Percentiles rank a stretch among this genome's conserved stretches.
phyloP scores from a whole-genome alignment of 2,113 vertebrate species.

The Rhodinocichla rosea region DNA sequence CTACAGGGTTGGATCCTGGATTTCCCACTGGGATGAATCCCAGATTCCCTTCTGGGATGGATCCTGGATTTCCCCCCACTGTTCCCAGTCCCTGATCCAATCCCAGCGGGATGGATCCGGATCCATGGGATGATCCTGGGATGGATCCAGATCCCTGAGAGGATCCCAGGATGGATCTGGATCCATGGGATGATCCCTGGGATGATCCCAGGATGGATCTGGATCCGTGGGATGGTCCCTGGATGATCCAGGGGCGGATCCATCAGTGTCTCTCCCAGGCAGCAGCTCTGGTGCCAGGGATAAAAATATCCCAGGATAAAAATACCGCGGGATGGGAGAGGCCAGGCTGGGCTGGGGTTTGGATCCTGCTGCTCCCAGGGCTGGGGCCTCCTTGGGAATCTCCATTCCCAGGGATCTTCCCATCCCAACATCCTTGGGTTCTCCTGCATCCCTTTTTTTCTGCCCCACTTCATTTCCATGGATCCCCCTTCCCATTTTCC shows the following conservation, averaged over 20 bases:
- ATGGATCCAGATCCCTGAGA: too few species aligned
- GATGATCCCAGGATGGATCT: background rate
- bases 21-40: background rate
- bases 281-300: background rate
- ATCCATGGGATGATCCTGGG: rapidly evolving
- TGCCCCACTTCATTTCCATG: background rate
- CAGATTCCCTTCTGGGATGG: background rate
- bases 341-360: background rate
- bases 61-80: background rate
- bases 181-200: background rate
- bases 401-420: background rate
- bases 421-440: background rate
- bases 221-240: background rate
- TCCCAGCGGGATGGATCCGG: rapidly evolving
- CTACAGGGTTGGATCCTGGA: rapidly evolving
- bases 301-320: background rate
- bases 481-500: background rate
- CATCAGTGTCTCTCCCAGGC: background rate
- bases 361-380: background rate
- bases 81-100: background rate
- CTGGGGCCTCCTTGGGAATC: background rate
- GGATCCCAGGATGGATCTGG: rapidly evolving
- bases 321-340: background rate
- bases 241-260: background rate
- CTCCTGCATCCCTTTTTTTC: background rate